Evolutionary conservation across 2,888 invertebrate species (phyloP), one percentile per base, ranked within the genome.

Genomic region (Neria commutata): DNA sequence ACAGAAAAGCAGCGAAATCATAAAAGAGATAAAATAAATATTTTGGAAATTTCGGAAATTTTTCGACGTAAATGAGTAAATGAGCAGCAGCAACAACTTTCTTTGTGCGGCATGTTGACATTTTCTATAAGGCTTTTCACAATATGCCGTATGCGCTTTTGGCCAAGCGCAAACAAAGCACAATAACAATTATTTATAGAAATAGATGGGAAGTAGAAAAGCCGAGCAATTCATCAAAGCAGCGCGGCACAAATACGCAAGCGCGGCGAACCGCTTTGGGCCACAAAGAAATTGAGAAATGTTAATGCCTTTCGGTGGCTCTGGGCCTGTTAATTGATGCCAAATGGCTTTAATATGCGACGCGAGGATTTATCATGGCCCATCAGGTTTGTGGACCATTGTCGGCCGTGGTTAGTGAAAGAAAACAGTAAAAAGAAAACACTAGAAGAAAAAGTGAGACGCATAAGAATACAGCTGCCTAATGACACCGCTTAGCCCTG

Each of bases 281-380:
- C 8, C 8, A 37, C 4, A 37, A 37, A 37, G 11, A 19, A 51
- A 21, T 25, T 14, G 17, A 42, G 42, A 42, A 42, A 42, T 42
- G 42, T 42, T 37, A 37, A 54, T 54, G 54, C 2, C 54, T 54
- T 46, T 46, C 33, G 23, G 46, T 46, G 23, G 54, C 51, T n/a
- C n/a, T n/a, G n/a, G n/a, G n/a, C n/a, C n/a, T 29, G 33, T 33
- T 45, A 42, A 29, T 53, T 14, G 23, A 46, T 24, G 46, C n/a
- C 46, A 46, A n/a, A n/a, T n/a, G n/a, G 24, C 23, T 21, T 14
- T 24, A 24, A 46, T 37, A 37, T 29, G 29, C 29, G 6, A 21
- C 42, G 42, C 17, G 21, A 21, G 2, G 21, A 21, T 42, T 42
- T n/a, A 37, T 37, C n/a, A 37, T 37, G n/a, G n/a, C n/a, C n/a